Conservation (phyloP, 2,888 invertebrate genomes). For the Tolmerus cingulatus region DNA sequence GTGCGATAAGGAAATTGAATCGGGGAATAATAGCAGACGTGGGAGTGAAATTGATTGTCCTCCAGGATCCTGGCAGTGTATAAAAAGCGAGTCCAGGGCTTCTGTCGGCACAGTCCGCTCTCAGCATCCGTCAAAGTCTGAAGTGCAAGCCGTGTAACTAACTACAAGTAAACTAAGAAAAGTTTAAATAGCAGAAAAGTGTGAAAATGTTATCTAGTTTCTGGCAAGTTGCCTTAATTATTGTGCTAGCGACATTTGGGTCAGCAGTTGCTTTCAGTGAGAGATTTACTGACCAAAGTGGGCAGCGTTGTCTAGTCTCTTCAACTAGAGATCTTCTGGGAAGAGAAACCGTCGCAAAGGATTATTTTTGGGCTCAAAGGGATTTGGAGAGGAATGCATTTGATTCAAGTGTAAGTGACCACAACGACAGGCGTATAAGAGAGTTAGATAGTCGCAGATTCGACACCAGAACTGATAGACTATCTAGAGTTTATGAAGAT, state of each 20-base stretch:
- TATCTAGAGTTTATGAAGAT: background rate
- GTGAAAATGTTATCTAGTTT: constrained; percentile 40
- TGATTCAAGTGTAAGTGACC: background rate
- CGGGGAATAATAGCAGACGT: background rate
- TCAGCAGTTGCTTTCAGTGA: background rate
- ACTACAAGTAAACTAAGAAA: background rate
- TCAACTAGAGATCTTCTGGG: background rate
- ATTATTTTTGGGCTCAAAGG: background rate
- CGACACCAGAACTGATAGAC: background rate
- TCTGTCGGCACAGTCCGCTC: background rate
- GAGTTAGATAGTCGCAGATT: background rate
- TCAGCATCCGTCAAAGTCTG: background rate
- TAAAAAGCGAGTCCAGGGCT: background rate
- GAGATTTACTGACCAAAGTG: background rate
- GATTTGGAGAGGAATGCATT: background rate
- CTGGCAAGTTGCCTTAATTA: constrained; percentile 33
- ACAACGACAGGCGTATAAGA: background rate
- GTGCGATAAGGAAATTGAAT: constrained; percentile 42
- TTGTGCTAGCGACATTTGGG: constrained; percentile 4
- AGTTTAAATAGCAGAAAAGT: background rate
- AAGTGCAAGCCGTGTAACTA: background rate
- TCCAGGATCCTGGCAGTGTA: background rate
- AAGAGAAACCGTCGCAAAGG: background rate
- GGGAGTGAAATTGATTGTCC: constrained; percentile 25
- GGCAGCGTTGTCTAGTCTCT: background rate